These are phyloP conservation scores for Pycnonotus jocosus DNA, from an alignment of 2,113 vertebrate species.

Conservation along the genomic window DNA sequence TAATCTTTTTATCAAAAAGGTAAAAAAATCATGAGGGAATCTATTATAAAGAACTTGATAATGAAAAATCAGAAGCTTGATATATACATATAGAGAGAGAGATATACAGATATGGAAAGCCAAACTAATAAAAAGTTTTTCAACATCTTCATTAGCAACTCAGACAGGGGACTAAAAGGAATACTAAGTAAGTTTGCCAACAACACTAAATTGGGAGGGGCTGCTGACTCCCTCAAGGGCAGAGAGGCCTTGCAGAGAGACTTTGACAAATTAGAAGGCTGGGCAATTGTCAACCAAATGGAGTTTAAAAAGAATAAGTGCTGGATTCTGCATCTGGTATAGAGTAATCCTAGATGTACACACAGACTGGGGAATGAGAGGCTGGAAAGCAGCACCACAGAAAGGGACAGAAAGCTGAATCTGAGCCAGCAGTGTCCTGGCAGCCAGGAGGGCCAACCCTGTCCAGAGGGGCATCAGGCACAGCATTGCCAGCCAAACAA, in stretches of 20 bases:
- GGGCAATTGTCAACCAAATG: not conserved
- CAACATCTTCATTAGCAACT: not conserved
- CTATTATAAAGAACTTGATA: not conserved
- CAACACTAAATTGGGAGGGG: not conserved
- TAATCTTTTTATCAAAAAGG: not conserved
- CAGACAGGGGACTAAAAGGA: not conserved
- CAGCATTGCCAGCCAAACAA: accelerated
- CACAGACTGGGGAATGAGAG: not conserved
- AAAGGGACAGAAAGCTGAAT: not conserved
- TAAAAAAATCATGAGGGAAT: not conserved
- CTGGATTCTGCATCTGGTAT: not conserved
- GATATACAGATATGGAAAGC: not conserved
- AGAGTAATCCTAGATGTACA: not conserved
- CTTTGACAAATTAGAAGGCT: not conserved
- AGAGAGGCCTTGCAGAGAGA: not conserved
- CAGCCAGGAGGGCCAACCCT: not conserved
- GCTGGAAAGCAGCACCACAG: not conserved
- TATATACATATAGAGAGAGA: not conserved
- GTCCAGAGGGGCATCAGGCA: not conserved
- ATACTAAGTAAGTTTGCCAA: not conserved
- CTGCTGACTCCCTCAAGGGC: not conserved
- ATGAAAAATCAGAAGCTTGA: not conserved
- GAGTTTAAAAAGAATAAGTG: not conserved
- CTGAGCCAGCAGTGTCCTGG: not conserved
- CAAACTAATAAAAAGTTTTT: not conserved